A percentile compares a stretch with the other conserved stretches of the same genome.
These are phyloP conservation scores for Microtus ochrogaster DNA, from an alignment of 2,113 vertebrate species.

Conservation along the genomic window DNA sequence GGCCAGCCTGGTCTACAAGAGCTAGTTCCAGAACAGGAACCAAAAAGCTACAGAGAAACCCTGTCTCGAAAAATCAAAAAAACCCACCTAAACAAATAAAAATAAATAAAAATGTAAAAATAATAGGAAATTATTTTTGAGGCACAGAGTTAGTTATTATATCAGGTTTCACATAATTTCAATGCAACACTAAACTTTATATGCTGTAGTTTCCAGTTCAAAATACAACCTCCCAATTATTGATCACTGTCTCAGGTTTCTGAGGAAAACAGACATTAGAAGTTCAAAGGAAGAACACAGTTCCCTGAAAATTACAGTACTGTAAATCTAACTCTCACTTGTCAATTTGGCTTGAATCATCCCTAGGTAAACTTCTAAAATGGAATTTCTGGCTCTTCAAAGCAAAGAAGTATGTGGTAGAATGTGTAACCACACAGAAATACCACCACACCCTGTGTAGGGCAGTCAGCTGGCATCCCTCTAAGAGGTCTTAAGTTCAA, in stretches of 20 bases:
- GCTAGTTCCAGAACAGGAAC: too few relatives aligned
- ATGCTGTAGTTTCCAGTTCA: background rate
- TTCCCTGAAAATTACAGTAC: background rate
- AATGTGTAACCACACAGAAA: conserved; percentile 38
- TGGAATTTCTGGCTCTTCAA: conserved; percentile 60
- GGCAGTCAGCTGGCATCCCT: conserved; percentile 7
- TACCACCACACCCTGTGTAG: conserved; percentile 16
- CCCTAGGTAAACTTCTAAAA: conserved; percentile 46
- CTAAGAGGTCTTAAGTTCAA: conserved; percentile 42
- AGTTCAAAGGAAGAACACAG: conserved; percentile 14
- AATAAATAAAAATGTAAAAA: background rate
- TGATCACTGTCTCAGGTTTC: background rate
- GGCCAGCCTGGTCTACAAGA: too few relatives aligned
- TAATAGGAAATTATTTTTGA: background rate
- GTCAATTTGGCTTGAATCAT: conserved; percentile 15
- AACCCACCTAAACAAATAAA: background rate
- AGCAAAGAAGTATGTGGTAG: background rate
- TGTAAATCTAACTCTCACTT: conserved; percentile 1
- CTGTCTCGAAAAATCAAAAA: background rate
- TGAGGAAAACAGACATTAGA: background rate
- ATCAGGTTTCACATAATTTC: conserved; percentile 30
- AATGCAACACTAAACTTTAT: conserved; percentile 41
- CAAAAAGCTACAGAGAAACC: too few relatives aligned
- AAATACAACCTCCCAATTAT: conserved; percentile 53
- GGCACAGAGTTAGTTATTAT: background rate